Evolutionary conservation across 2,888 invertebrate genomes (phyloP), one percentile per base, ranked within the genome.

Genomic region (Ceramica pisi): DNA sequence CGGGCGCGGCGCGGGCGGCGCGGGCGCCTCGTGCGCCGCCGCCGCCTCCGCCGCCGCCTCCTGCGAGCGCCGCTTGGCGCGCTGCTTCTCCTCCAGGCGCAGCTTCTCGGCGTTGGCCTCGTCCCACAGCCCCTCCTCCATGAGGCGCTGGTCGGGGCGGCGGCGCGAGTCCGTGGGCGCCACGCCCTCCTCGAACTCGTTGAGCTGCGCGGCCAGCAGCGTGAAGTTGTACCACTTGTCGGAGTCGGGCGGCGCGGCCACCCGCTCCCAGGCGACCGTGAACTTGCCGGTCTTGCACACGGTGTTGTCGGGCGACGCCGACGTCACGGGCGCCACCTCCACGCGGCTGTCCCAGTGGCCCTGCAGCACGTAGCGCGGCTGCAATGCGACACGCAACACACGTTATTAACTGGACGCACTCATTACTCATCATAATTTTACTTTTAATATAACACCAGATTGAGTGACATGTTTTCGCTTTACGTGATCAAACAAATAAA

Each of bases 301-400:
- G 31, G 99, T 98, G 96, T 98, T 98, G 91, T 98, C 97, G 82
- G 97, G 87, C 76, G 97, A 97, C 96, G 87, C 97, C 97, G 57
- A 72, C 57, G 98, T 97, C 71, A 99, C 99, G 48, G 98, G 97
- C 67, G 99, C 99, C 81, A 98, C 98, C 96, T 99, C 99, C 87
- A 99, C 98, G 93, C 98, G 98, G 81, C 97, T 97, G 96, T 99
- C 99, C 99, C 99, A 99, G 78, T 98, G 98, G 50, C 99, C 97
- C 82, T 97, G 97, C 74, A 97, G 95, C 85, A 97, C 97, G 97
- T 97, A 97, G 97, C 96, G 98, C 94, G 94, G 98, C 98, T 98
- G 97, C 65, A 56, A 70, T 50, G 46, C 46, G 71, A n/a, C 46
- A 59, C 23, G 55, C n/a, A 53, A 19, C 19, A 2, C 2, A 46